Base-by-base conservation (phyloP, 2,113 vertebrate genomes). In the Poeciliopsis prolifica region DNA sequence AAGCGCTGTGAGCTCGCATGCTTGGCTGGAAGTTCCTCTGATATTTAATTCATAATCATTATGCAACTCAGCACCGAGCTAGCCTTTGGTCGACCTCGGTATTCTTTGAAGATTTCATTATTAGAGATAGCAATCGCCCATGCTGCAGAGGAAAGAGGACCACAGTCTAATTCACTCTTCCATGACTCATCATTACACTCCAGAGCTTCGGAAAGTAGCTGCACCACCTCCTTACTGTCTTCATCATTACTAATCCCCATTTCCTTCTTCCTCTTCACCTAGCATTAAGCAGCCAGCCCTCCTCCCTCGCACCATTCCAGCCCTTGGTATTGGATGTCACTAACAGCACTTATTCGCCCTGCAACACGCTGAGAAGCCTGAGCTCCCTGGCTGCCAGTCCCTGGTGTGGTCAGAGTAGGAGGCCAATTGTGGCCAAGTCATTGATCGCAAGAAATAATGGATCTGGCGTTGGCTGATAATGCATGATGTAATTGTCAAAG, bases 401-500 rank as follows among this genome's bases (percentile, higher is more conserved):
- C 94, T 68, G 68, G 93, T 14, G 94, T 90, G 90, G 90, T 90
- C 89, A 90, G 89, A 85, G 88, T 87, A 90, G 91, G 89, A 93
- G 92, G 93, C 92, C 94, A 95, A 94, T 95, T 96, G 95, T 94
- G 95, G 95, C 95, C 92, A 79, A 91, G 92, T 81, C 92, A 95
- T 93, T 93, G 94, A 95, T 94, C 90, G 78, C 90, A 92, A 95
- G 94, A 92, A 96, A 95, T 95, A 96, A 97, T 95, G 94, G 94
- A 95, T 93, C 90, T 93, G 94, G 93, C 93, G 93, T 93, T 89
- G 94, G 89, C 94, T 93, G 93, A 95, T 96, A 95, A 96, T 93
- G 94, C 81, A 95, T 97, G 96, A 97, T 95, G 96, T 94, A 96
- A 97, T 95, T 95, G 95, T 96, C 96, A 96, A 92, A 95, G 95